A percentile compares a stretch with the other conserved stretches of the same genome.
Conservation (phyloP, 2,888 invertebrate genomes). For the Apantesis nais region DNA sequence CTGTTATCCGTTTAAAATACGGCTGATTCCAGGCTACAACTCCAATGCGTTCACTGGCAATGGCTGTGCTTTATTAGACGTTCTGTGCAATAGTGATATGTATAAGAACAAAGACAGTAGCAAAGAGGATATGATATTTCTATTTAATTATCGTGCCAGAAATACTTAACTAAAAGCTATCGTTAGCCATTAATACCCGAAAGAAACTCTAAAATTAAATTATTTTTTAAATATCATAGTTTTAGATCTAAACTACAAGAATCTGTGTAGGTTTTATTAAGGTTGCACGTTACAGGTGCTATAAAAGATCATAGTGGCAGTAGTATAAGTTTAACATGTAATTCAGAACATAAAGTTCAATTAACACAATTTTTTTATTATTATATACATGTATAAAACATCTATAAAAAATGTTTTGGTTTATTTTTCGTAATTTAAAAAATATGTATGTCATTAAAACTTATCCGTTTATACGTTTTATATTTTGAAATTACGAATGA, state of each 20-base stretch:
- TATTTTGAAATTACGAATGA: no score
- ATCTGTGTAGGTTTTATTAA: neutral
- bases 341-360: no score
- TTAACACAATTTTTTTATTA: no score
- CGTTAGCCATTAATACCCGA: neutral
- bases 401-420: no score
- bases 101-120: neutral
- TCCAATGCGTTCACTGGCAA: constrained; percentile 19
- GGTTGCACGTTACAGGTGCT: no score
- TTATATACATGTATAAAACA: no score
- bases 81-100: constrained; percentile 15
- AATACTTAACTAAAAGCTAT: neutral
- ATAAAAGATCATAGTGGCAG: no score
- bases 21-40: constrained; percentile 32
- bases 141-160: neutral
- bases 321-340: no score
- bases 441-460: no score
- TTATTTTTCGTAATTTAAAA: no score
- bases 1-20: constrained; percentile 48
- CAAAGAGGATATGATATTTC: constrained; percentile 1
- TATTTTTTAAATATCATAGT: neutral
- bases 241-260: neutral
- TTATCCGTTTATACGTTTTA: no score
- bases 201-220: no score
- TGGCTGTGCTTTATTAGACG: constrained; percentile 28